phyloP scores from a whole-genome alignment of 2,113 vertebrate genomes.

The Nettapus auritus region DNA sequence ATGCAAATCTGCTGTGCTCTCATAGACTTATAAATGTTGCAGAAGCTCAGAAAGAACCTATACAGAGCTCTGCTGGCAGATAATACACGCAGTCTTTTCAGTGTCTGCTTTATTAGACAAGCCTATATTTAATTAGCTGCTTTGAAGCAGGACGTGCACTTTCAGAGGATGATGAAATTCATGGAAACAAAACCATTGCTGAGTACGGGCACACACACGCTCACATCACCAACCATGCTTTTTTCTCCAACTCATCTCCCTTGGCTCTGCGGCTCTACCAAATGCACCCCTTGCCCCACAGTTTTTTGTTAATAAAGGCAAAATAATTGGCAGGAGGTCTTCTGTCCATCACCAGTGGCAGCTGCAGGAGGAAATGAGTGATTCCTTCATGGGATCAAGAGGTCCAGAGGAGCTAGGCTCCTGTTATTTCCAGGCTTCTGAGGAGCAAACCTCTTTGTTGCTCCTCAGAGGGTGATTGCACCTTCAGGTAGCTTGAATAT shows the following conservation, averaged over 20 bases:
- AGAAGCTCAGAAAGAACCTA: background rate
- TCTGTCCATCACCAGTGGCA: background rate
- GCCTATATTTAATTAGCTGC: constrained; percentile 20
- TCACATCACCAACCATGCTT: rapidly evolving
- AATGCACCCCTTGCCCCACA: background rate
- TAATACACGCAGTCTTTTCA: background rate
- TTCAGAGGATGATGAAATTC: background rate
- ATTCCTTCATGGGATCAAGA: rapidly evolving
- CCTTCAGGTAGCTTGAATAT: background rate
- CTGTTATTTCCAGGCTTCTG: background rate
- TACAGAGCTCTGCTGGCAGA: background rate
- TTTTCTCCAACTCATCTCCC: background rate
- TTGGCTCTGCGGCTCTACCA: background rate
- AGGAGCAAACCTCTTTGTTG: background rate
- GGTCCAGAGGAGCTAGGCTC: background rate
- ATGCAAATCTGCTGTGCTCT: background rate
- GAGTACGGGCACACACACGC: too few species aligned
- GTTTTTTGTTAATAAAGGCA: background rate
- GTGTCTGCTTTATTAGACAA: background rate
- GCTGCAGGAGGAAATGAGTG: rapidly evolving
- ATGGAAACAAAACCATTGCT: background rate
- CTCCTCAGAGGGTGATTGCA: background rate
- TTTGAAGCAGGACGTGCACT: rapidly evolving
- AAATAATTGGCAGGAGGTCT: background rate
- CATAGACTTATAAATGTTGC: background rate